Evolutionary conservation across 2,797 vertebrate genomes (phyloP).

Genomic region (Gymnothorax reevesii): DNA sequence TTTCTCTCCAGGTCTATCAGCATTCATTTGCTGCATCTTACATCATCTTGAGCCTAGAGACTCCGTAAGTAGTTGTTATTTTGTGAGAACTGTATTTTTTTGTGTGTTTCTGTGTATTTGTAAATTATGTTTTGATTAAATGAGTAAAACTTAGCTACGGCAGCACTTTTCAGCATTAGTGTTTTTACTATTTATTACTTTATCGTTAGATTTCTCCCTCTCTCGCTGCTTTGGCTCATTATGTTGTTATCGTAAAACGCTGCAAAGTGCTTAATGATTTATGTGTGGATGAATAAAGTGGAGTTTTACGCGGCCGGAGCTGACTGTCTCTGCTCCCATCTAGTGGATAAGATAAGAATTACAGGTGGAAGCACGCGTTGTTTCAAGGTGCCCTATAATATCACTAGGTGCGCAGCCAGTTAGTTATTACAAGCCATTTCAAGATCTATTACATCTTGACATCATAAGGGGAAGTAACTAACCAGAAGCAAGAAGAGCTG

Average conservation of each 20-base stretch:
- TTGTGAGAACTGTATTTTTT: neutral
- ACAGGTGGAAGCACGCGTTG: neutral
- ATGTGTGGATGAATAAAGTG: conserved; percentile 1
- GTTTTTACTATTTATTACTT: neutral
- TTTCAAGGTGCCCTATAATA: neutral
- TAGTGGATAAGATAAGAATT: conserved; percentile 44
- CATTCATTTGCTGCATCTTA: conserved; percentile 92
- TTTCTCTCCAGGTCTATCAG: conserved; percentile 79
- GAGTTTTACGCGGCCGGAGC: conserved; percentile 15
- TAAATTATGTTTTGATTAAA: neutral
- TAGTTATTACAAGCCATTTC: no score
- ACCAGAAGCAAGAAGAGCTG: no score
- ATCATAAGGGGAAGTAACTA: no score
- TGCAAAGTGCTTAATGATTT: conserved; percentile 12
- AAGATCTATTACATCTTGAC: no score
- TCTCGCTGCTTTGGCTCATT: conserved; percentile 19
- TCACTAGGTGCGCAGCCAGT: no score
- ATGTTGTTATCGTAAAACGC: conserved; percentile 21
- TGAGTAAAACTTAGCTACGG: neutral
- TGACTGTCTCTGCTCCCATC: conserved; percentile 58
- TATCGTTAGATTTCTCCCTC: neutral
- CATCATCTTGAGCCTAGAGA: conserved; percentile 87
- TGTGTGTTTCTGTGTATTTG: neutral
- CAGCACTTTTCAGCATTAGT: neutral
- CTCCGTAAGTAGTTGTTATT: conserved; percentile 69